These are phyloP conservation scores for Diadromus collaris DNA, from an alignment of 2,888 invertebrate genomes.

Conservation along the genomic window DNA sequence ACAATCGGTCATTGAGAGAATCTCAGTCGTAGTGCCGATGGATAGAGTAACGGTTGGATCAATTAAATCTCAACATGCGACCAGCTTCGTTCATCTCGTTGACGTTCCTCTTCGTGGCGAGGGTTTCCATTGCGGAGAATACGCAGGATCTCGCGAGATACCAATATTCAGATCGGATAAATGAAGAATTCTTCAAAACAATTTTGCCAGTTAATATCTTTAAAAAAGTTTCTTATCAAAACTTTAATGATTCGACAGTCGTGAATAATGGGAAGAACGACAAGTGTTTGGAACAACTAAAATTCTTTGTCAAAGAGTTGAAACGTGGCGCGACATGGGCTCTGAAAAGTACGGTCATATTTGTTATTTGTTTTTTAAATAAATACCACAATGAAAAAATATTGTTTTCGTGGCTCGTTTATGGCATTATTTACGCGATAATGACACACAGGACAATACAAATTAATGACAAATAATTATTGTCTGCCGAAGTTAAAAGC, in stretches of 20 bases:
- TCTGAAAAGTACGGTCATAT: slow-evolving; percentile 35
- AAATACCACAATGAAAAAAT: too few species aligned
- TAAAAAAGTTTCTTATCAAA: not conserved
- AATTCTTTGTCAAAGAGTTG: not conserved
- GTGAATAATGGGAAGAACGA: not conserved
- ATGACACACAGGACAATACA: too few species aligned
- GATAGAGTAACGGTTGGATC: not conserved
- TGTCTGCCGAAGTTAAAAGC: not conserved
- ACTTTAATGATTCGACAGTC: not conserved
- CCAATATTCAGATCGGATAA: not conserved
- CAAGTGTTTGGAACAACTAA: slow-evolving; percentile 30
- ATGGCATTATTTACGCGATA: too few species aligned
- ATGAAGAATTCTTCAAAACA: not conserved
- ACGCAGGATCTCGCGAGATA: not conserved
- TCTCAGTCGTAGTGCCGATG: not conserved
- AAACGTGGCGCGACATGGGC: slow-evolving; percentile 39
- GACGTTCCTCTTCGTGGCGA: not conserved
- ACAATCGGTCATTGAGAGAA: not conserved
- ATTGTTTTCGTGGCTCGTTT: too few species aligned
- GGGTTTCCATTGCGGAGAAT: not conserved
- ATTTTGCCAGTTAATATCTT: not conserved
- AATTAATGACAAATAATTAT: too few species aligned
- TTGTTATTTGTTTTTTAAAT: not conserved
- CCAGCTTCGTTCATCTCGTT: not conserved
- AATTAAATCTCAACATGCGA: not conserved